Percentiles rank a stretch among this genome's conserved stretches.
Conservation (phyloP, 2,113 vertebrate species). For the Ptyas mucosa region DNA sequence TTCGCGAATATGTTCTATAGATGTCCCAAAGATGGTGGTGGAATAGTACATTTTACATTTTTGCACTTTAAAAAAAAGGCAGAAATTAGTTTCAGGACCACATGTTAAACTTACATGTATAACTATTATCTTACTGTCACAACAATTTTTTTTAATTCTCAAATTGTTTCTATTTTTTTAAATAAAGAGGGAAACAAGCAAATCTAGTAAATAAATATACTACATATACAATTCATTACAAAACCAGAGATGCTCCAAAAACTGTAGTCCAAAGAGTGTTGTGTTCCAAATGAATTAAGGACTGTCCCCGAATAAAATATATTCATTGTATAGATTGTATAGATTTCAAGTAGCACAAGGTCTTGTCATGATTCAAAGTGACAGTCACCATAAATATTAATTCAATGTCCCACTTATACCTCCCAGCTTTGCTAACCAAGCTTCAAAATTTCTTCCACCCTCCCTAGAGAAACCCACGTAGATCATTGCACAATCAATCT, state of each 20-base stretch:
- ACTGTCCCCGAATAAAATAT: slow-evolving; percentile 43
- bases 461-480: neutral
- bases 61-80: slow-evolving; percentile 7
- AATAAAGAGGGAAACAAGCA: slow-evolving; percentile 27
- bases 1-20: neutral
- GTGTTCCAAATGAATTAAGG: slow-evolving; percentile 37
- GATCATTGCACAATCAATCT: neutral
- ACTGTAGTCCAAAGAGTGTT: slow-evolving; percentile 52
- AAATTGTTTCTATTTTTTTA: slow-evolving; percentile 8
- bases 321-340: slow-evolving; percentile 7
- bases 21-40: neutral
- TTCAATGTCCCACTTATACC: neutral
- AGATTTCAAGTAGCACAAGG: neutral
- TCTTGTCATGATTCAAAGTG: neutral
- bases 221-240: slow-evolving; percentile 39
- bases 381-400: neutral
- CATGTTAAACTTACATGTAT: slow-evolving; percentile 1
- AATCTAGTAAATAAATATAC: slow-evolving; percentile 18
- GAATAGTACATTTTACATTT: neutral
- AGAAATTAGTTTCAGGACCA: neutral
- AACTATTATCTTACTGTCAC: slow-evolving; percentile 12
- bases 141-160: slow-evolving; percentile 22
- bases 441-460: neutral
- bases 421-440: neutral
- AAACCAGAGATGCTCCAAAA: slow-evolving; percentile 41